A percentile compares a stretch with the other conserved stretches of the same genome.
phyloP scores from a whole-genome alignment of 2,888 invertebrate species.

The Scotopteryx bipunctaria region DNA sequence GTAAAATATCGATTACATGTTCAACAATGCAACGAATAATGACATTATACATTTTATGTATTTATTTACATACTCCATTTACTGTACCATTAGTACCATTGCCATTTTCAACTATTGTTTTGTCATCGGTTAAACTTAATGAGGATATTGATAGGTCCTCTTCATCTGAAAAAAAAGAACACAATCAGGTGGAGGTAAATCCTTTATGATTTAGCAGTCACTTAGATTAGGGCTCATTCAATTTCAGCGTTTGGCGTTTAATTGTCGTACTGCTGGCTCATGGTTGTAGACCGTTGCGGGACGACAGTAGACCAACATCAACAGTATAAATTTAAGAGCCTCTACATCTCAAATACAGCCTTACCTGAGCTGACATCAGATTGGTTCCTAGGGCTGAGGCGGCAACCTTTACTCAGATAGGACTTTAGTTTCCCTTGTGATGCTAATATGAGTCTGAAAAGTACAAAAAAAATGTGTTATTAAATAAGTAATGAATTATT shows the following conservation, averaged over 20 bases:
- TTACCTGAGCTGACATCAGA: slow-evolving; percentile 89
- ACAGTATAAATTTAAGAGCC: too few species aligned
- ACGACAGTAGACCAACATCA: too few species aligned
- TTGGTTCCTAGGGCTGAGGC: slow-evolving; percentile 88
- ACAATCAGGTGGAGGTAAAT: background rate
- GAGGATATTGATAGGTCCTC: slow-evolving; percentile 71
- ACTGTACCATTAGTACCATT: slow-evolving; percentile 51
- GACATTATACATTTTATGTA: slow-evolving; percentile 13
- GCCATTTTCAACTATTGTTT: slow-evolving; percentile 68
- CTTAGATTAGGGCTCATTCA: too few species aligned
- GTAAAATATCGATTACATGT: slow-evolving; percentile 1
- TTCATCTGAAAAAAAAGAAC: slow-evolving; percentile 53
- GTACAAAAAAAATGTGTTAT: too few species aligned
- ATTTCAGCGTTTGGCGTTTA: too few species aligned
- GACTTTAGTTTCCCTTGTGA: slow-evolving; percentile 90
- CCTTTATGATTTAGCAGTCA: too few species aligned
- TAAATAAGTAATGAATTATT: too few species aligned
- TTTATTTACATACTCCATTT: slow-evolving; percentile 38
- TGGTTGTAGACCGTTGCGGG: too few species aligned
- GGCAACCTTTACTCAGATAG: slow-evolving; percentile 89
- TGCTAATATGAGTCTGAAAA: slow-evolving; percentile 89
- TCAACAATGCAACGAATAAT: slow-evolving; percentile 19
- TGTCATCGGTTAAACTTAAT: slow-evolving; percentile 66
- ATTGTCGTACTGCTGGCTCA: too few species aligned
- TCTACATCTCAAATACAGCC: slow-evolving; percentile 7